Conservation (phyloP, 2,888 invertebrate species). For the Dyspetes luteomarginatus region DNA sequence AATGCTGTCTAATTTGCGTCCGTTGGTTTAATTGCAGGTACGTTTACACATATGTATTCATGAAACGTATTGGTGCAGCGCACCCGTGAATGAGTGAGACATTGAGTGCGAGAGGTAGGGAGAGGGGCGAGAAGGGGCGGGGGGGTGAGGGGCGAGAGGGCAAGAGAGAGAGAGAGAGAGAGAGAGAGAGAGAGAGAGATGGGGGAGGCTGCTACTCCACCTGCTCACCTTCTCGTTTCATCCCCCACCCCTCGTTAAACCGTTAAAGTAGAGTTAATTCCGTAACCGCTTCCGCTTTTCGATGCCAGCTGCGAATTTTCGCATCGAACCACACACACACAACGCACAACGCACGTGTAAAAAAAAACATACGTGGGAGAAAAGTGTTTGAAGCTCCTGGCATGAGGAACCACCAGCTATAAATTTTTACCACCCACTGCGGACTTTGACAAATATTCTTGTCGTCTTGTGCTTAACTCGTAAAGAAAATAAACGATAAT, state of each 20-base stretch:
- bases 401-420: too few relatives aligned
- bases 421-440: too few relatives aligned
- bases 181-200: slow-evolving; percentile 24
- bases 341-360: not conserved
- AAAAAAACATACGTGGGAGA: not conserved
- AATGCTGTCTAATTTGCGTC: slow-evolving; percentile 75
- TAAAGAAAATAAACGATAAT: too few relatives aligned
- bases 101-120: slow-evolving; percentile 10
- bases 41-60: slow-evolving; percentile 63
- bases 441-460: too few relatives aligned
- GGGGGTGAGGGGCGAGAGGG: not conserved
- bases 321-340: slow-evolving; percentile 26
- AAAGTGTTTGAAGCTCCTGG: not conserved
- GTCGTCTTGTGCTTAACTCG: too few relatives aligned
- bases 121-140: not conserved
- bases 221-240: slow-evolving; percentile 62
- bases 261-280: slow-evolving; percentile 70
- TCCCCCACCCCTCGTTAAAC: slow-evolving; percentile 48
- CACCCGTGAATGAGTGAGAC: slow-evolving; percentile 31
- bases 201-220: slow-evolving; percentile 56
- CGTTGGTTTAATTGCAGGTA: slow-evolving; percentile 69
- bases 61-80: slow-evolving; percentile 56
- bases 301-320: slow-evolving; percentile 73
- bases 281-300: slow-evolving; percentile 73
- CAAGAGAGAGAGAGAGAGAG: slow-evolving; percentile 17